phyloP scores from a whole-genome alignment of 1,140 invertebrate genomes.

The Eupeodes corollae region DNA sequence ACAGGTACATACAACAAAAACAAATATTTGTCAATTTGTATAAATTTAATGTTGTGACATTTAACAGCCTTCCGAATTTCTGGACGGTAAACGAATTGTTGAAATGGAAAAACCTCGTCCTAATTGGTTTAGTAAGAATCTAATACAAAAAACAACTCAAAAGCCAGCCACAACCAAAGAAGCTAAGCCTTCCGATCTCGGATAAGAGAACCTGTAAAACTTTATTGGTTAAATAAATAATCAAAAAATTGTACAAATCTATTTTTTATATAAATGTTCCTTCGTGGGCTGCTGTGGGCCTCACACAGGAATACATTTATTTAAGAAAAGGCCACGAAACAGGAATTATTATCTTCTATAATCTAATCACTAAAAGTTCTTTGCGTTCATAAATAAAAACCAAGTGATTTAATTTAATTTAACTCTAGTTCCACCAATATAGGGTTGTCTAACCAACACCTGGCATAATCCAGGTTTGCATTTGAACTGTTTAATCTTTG shows the following conservation, averaged over 20 bases:
- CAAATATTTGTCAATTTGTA: background rate
- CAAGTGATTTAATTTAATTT: too few relatives aligned
- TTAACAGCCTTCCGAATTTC: conserved; percentile 38
- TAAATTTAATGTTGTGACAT: background rate
- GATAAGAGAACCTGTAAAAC: conserved; percentile 36
- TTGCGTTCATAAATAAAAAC: too few relatives aligned
- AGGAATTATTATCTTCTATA: too few relatives aligned
- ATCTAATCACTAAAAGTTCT: too few relatives aligned
- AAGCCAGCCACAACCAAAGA: conserved; percentile 51
- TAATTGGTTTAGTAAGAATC: conserved; percentile 67
- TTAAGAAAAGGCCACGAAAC: too few relatives aligned
- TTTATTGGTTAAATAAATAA: background rate
- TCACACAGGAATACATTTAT: too few relatives aligned
- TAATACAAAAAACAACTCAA: conserved; percentile 63
- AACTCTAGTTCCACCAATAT: too few relatives aligned
- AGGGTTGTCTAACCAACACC: too few relatives aligned
- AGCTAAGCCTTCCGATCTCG: conserved; percentile 59
- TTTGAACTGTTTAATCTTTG: too few relatives aligned
- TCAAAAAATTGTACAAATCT: background rate
- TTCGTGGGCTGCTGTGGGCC: too few relatives aligned
- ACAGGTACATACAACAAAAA: too few relatives aligned
- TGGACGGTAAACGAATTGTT: conserved; percentile 54
- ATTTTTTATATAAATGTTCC: background rate
- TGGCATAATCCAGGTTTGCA: too few relatives aligned
- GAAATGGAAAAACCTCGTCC: conserved; percentile 64